These are phyloP conservation scores for Phasia obesa DNA, from an alignment of 2,888 invertebrate genomes.

Conservation along the genomic window DNA sequence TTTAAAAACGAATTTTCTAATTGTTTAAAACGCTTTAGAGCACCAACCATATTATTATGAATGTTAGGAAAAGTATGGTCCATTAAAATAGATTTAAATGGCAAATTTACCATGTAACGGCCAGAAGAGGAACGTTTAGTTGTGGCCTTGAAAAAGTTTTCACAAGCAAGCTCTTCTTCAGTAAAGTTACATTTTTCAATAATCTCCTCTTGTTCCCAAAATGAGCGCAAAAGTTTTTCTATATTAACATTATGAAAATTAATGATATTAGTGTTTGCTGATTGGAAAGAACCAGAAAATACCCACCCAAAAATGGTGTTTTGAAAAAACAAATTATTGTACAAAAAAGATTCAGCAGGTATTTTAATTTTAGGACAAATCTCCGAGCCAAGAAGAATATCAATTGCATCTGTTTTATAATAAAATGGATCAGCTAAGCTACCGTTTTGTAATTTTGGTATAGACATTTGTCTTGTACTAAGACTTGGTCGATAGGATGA, in stretches of 20 bases:
- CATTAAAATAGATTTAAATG: background rate
- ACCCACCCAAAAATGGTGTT: conserved; percentile 31
- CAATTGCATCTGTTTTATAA: conserved; percentile 18
- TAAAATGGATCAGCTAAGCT: conserved; percentile 29
- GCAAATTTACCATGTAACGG: conserved; percentile 4
- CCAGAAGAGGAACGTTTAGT: too few relatives aligned
- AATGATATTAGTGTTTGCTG: background rate
- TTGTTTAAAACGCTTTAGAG: conserved; percentile 4
- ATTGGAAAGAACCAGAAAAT: conserved; percentile 5
- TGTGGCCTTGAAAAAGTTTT: too few relatives aligned
- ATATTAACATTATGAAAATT: conserved; percentile 21
- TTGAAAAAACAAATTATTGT: conserved; percentile 26
- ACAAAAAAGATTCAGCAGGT: too few relatives aligned
- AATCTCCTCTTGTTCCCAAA: too few relatives aligned
- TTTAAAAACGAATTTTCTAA: background rate
- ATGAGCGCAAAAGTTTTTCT: background rate
- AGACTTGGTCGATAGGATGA: background rate
- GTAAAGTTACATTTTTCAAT: too few relatives aligned
- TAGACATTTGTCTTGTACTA: background rate
- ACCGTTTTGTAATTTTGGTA: conserved; percentile 9
- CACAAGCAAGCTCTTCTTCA: too few relatives aligned
- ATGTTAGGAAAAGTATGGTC: background rate
- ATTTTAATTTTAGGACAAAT: conserved; percentile 29
- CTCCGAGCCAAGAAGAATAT: conserved; percentile 45
- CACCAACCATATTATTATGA: conserved; percentile 2